A percentile compares a stretch with the other conserved stretches of the same genome.
Evolutionary conservation across 1,140 invertebrate species (phyloP).

Genomic region (Formica exsecta): DNA sequence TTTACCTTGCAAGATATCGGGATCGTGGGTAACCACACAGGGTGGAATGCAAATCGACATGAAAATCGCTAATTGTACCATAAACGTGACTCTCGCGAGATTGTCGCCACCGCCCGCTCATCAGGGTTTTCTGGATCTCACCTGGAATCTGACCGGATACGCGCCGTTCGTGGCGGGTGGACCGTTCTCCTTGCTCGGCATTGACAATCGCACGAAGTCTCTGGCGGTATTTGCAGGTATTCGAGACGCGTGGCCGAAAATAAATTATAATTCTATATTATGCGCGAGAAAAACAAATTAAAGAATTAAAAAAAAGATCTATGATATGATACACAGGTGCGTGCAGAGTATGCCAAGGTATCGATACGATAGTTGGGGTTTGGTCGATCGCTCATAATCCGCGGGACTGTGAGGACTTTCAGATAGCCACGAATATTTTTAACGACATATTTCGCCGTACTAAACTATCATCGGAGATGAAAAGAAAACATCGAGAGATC

Average conservation of each 20-base stretch:
- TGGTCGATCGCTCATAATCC: conserved; percentile 76
- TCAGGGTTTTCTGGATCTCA: conserved; percentile 70
- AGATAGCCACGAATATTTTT: conserved; percentile 72
- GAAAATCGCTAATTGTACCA: conserved; percentile 73
- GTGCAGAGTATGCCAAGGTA: conserved; percentile 78
- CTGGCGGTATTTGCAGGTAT: conserved; percentile 78
- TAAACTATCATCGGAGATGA: conserved; percentile 57
- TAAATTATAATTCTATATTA: neutral
- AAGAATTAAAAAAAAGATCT: conserved; percentile 47
- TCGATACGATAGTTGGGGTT: conserved; percentile 78
- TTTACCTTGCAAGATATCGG: conserved; percentile 77
- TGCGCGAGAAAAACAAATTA: conserved; percentile 4
- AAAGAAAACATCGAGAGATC: conserved; percentile 37
- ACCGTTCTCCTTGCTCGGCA: conserved; percentile 76
- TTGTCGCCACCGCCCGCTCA: conserved; percentile 38
- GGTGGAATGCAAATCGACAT: conserved; percentile 77
- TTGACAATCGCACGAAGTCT: conserved; percentile 73
- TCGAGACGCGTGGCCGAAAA: neutral
- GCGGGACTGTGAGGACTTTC: conserved; percentile 76
- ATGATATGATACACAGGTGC: conserved; percentile 68
- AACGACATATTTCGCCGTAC: conserved; percentile 78
- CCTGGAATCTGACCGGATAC: conserved; percentile 77
- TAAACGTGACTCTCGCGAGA: conserved; percentile 70
- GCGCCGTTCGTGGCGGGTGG: conserved; percentile 73
- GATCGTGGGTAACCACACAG: conserved; percentile 76